A percentile compares a stretch with the other conserved stretches of the same genome.
Conservation (phyloP, 1,140 invertebrate genomes). For the Amphibalanus amphitrite region DNA sequence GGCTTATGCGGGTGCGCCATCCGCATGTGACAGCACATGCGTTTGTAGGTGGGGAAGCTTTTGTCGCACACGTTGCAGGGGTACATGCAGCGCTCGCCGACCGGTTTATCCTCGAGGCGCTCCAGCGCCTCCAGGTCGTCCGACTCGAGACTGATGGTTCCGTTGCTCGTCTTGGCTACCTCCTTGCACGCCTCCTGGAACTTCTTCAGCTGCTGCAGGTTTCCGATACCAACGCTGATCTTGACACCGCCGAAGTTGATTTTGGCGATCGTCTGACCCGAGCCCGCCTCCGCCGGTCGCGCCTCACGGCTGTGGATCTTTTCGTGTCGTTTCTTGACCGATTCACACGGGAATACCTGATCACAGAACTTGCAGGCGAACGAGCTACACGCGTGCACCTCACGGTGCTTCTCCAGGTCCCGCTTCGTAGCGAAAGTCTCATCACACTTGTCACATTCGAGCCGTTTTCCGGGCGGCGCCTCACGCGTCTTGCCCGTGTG, state of each 20-base stretch:
- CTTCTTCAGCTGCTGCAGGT: background rate
- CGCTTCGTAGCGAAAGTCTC: background rate
- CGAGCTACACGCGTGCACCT: constrained; percentile 18
- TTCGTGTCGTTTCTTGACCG: constrained; percentile 45
- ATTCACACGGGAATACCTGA: constrained; percentile 47
- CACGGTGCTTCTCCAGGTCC: constrained; percentile 18
- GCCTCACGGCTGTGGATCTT: constrained; percentile 17
- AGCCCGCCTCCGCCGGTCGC: constrained; percentile 19
- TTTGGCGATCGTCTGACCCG: constrained; percentile 17
- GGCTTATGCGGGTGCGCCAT: constrained; percentile 16
- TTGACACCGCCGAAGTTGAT: constrained; percentile 20
- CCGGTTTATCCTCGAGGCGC: constrained; percentile 17
- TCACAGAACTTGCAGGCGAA: constrained; percentile 56
- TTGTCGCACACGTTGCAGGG: constrained; percentile 24
- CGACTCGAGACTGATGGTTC: background rate
- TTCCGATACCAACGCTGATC: constrained; percentile 6
- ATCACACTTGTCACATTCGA: background rate
- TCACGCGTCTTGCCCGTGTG: background rate
- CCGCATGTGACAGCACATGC: constrained; percentile 22
- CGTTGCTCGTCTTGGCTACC: background rate
- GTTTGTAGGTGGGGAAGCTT: constrained; percentile 25
- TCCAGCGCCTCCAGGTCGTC: constrained; percentile 19
- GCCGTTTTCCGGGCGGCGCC: background rate
- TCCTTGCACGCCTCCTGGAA: constrained; percentile 3
- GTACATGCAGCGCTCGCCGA: constrained; percentile 9